Evolutionary conservation across 2,797 vertebrate species (phyloP), one percentile per base, ranked within the genome.

Genomic region (Phalanger gymnotis): DNA sequence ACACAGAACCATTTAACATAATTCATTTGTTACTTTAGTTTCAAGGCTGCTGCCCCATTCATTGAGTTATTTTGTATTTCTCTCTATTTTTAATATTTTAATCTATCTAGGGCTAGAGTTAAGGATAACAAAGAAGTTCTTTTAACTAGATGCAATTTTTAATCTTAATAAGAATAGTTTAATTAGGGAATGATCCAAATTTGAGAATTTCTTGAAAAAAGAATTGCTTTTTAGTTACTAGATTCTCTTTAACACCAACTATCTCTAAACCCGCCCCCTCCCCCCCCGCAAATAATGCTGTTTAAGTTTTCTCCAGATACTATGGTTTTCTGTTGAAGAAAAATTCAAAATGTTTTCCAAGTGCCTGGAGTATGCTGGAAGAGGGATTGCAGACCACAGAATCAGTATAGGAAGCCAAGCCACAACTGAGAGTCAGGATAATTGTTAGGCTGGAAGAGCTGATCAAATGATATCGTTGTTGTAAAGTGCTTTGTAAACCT

Each of bases 11-110:
- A 58, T 87, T 96, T 95, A 91, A 94, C 19, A 56, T n/a, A 93
- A 96, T 96, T 95, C 54, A 57, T 97, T 96, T 96, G 73, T 93
- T 95, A 89, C 95, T 95, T 91, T 93, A 93, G 25, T 92, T 54
- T 95, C 47, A 92, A 92, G 25, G 90, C 30, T 96, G n/a, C 73
- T 92, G 90, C 40, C 4, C 34, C 94, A 52, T 91, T 91, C 97
- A 61, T 55, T 92, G 53, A 57, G 31, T 93, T 96, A 90, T 56
- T 92, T 96, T 96, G 56, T 95, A 51, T 30, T 22, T 87, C 27
- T 87, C n/a, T 94, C 95, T 94, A 58, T 95, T 55, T 55, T 94
- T 95, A 91, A 57, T 91, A 87, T 96, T 96, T 92, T 87, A n/a
- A 90, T 28, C 54, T 87, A 51, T 5, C 91, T 95, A 22, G 91